phyloP scores from a whole-genome alignment of 2,888 invertebrate genomes.

The Amphipyra tragopoginis region DNA sequence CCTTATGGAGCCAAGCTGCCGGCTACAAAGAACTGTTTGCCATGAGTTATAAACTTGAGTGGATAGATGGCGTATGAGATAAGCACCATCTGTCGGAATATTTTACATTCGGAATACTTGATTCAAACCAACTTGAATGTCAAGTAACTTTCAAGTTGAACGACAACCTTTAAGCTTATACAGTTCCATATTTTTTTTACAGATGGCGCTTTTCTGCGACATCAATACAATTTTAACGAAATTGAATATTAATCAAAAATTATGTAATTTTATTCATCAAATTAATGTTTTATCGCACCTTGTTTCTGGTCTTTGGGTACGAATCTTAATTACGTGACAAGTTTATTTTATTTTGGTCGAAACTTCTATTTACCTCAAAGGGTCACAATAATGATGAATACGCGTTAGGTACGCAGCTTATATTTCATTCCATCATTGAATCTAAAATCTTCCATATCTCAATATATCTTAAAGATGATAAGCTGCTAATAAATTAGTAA shows the following conservation, averaged over 20 bases:
- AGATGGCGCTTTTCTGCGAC: conserved; percentile 28
- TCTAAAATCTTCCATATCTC: neutral
- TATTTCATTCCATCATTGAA: neutral
- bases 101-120: neutral
- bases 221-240: neutral
- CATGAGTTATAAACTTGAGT: neutral
- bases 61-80: conserved; percentile 20
- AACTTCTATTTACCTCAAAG: too few species aligned
- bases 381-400: too few species aligned
- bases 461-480: conserved; percentile 8
- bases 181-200: neutral
- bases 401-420: too few species aligned
- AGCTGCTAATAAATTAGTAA: conserved; percentile 16
- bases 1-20: neutral
- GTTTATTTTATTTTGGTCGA: neutral
- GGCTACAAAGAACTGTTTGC: neutral
- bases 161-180: neutral
- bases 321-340: neutral
- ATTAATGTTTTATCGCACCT: neutral
- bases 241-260: neutral
- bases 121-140: neutral
- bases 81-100: conserved; percentile 22
- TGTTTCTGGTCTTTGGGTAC: neutral
- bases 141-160: conserved; percentile 1
- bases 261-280: neutral